These are phyloP conservation scores for Chelonoidis abingdonii DNA, from an alignment of 2,113 vertebrate genomes.

Conservation along the genomic window DNA sequence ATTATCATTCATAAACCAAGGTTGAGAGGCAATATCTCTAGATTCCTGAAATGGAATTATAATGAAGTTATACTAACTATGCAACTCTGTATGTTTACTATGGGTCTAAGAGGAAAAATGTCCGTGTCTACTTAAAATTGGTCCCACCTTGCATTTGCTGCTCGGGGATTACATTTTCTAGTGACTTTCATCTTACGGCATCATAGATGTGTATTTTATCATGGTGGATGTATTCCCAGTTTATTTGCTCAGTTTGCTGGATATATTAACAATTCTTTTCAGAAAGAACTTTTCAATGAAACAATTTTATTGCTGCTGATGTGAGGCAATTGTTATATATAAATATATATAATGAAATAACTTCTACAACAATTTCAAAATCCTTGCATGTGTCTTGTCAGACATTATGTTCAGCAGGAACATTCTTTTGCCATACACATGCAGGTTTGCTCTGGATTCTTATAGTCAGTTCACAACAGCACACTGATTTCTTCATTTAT, in stretches of 20 bases:
- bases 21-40: background rate
- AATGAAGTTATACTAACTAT: background rate
- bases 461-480: background rate
- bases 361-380: conserved; percentile 43
- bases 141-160: background rate
- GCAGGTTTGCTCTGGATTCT: background rate
- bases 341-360: conserved; percentile 1
- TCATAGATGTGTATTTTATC: background rate
- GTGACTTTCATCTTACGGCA: background rate
- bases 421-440: background rate
- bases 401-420: background rate
- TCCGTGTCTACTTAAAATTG: background rate
- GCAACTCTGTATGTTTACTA: background rate
- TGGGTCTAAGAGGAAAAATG: background rate
- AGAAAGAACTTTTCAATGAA: conserved; percentile 8
- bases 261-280: background rate
- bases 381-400: background rate
- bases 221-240: background rate
- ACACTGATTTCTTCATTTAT: background rate
- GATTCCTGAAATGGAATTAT: background rate
- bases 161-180: background rate
- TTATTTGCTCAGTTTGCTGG: background rate
- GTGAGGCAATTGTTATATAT: conserved; percentile 11
- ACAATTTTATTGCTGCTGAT: conserved; percentile 17
- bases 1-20: background rate